Evolutionary conservation across 2,888 invertebrate species (phyloP), one percentile per base, ranked within the genome.

Genomic region (Ormyrus nitidulus): DNA sequence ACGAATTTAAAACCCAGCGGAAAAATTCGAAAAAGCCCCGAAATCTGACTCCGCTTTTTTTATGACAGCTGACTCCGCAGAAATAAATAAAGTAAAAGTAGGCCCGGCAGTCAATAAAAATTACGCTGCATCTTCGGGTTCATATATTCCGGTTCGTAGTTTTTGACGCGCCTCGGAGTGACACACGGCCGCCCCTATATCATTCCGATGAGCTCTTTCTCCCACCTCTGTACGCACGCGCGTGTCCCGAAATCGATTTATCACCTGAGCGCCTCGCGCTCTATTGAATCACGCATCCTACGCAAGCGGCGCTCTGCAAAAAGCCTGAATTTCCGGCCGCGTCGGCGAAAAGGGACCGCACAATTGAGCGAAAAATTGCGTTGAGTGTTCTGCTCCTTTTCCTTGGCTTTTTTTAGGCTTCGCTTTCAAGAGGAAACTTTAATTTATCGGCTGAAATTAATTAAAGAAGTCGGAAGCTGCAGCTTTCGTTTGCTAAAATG

Each of bases 391-490:
- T 19, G 19, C 19, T 19, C 19, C 19, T 19, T 19, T 19, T 19
- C 19, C 19, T 19, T 19, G 19, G 19, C 19, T 19, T 19, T 19
- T 19, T 19, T 19, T 19, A 59, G 48, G 73, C 72, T 19, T 78
- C 61, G 61, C 62, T 72, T 72, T 62, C 62, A 69, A 61, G 68
- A 53, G 11, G 0, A 61, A 10, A 19, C 62, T 49, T 46, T 56
- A 74, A 70, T 74, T 73, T 74, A 79, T 75, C 69, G 62, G 59
- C 34, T 44, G 48, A 75, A 79, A 79, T 79, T 74, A 79, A 74
- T 46, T 51, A 44, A 61, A 46, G 71, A 75, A 73, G 11, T 68
- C 73, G 19, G 1, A 19, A 19, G 19, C 19, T 19, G 70, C 46
- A 74, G 19, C 53, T 79, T 69, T 70, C 74, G 69, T 64, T 74